Conservation (phyloP, 2,888 invertebrate species). For the Drosophila leonis region DNA sequence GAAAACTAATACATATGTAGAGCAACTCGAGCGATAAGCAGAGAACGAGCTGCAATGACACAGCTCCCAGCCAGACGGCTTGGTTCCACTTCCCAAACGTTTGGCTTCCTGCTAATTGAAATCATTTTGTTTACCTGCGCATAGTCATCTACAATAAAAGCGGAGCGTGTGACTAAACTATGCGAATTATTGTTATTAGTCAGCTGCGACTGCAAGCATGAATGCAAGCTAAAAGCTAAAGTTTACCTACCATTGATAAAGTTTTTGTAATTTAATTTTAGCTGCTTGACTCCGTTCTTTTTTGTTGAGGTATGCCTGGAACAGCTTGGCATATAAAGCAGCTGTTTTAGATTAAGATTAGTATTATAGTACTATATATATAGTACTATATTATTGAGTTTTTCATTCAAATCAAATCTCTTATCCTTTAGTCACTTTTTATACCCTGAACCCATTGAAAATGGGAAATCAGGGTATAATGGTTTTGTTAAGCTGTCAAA, state of each 20-base stretch:
- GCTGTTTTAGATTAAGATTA: not conserved
- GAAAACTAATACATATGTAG: not conserved
- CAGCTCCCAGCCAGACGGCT: slow-evolving; percentile 46
- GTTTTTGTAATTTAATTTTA: not conserved
- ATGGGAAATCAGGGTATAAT: no score
- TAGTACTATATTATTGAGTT: no score
- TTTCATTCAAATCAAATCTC: no score
- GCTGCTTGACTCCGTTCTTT: not conserved
- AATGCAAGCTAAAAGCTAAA: not conserved
- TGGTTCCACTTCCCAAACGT: slow-evolving; percentile 31
- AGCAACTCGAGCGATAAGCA: slow-evolving; percentile 46
- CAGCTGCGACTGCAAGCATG: slow-evolving; percentile 7
- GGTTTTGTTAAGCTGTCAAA: no score
- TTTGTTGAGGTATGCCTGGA: not conserved
- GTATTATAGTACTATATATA: no score
- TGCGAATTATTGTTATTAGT: slow-evolving; percentile 2
- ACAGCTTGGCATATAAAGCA: not conserved
- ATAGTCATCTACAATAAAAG: slow-evolving; percentile 4
- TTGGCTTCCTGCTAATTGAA: not conserved
- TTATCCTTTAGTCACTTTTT: no score
- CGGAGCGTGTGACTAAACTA: slow-evolving; percentile 26
- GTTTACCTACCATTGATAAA: not conserved
- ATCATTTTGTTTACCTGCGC: slow-evolving; percentile 7
- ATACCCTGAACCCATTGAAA: no score
- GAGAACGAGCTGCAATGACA: slow-evolving; percentile 1